A percentile compares a stretch with the other conserved stretches of the same genome.
phyloP scores from a whole-genome alignment of 64 coral and sea anemone genomes.

The Pachyseris speciosa region DNA sequence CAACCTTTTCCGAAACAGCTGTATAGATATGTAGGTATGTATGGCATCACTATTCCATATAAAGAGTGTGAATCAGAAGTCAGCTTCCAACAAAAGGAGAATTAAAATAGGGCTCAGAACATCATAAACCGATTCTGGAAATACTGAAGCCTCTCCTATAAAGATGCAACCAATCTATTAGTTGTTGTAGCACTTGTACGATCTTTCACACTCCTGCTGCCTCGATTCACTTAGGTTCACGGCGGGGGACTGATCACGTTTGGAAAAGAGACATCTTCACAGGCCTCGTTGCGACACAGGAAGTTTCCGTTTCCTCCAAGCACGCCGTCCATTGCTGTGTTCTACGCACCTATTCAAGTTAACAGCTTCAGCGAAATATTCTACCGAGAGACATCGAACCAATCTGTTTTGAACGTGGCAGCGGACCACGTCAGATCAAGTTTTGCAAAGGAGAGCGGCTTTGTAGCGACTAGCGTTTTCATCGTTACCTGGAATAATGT shows the following conservation, averaged over 20 bases:
- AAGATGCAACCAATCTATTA: too few relatives aligned
- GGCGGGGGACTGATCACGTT: slow-evolving; percentile 67
- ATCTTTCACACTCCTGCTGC: too few relatives aligned
- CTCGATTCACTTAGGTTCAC: slow-evolving; percentile 60
- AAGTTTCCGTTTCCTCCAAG: slow-evolving; percentile 37
- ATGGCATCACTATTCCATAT: too few relatives aligned
- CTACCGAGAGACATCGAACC: slow-evolving; percentile 34
- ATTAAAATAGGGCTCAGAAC: too few relatives aligned
- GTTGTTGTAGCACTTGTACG: too few relatives aligned
- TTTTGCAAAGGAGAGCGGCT: slow-evolving; percentile 27
- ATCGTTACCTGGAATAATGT: slow-evolving; percentile 67
- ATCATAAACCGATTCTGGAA: too few relatives aligned
- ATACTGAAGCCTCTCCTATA: too few relatives aligned
- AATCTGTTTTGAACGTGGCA: not conserved
- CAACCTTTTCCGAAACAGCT: too few relatives aligned
- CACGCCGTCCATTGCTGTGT: slow-evolving; percentile 50
- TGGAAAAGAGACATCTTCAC: slow-evolving; percentile 33
- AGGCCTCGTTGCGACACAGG: slow-evolving; percentile 21
- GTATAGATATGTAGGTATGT: too few relatives aligned
- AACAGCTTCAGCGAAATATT: not conserved
- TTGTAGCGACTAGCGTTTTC: slow-evolving; percentile 49
- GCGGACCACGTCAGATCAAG: slow-evolving; percentile 41
- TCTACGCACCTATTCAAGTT: slow-evolving; percentile 57
- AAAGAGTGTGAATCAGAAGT: too few relatives aligned
- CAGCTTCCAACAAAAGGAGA: too few relatives aligned